phyloP scores from a whole-genome alignment of 2,797 vertebrate genomes.

The Onychomys leucogaster region DNA sequence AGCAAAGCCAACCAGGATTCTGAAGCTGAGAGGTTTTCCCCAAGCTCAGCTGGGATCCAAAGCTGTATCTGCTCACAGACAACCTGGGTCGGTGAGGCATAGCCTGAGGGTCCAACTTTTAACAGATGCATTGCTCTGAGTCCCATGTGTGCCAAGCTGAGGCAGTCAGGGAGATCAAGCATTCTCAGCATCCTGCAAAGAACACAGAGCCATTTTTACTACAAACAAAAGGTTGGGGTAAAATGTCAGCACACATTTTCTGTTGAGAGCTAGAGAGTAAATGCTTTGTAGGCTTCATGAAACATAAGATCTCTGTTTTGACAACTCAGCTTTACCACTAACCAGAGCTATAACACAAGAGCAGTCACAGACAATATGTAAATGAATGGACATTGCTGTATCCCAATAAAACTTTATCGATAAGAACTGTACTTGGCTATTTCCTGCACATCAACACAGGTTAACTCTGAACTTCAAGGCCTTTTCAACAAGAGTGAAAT shows the following conservation, averaged over 20 bases:
- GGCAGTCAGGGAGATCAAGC: not conserved
- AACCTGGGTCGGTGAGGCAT: not conserved
- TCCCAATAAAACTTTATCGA: slow-evolving; percentile 51
- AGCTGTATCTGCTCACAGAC: not conserved
- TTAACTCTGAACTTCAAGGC: not conserved
- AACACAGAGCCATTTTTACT: not conserved
- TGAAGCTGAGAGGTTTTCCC: not conserved
- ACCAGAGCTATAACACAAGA: not conserved
- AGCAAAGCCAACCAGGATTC: not conserved
- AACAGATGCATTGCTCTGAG: not conserved
- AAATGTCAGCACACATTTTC: not conserved
- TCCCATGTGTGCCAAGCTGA: not conserved
- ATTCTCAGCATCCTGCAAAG: not conserved
- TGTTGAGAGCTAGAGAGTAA: not conserved
- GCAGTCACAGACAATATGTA: not conserved
- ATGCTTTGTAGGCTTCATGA: not conserved
- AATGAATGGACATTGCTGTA: not conserved
- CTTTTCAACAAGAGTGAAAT: not conserved
- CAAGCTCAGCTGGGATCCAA: not conserved
- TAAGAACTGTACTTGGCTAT: not conserved
- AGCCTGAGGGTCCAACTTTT: not conserved
- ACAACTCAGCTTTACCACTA: not conserved
- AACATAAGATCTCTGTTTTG: not conserved
- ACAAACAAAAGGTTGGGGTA: not conserved
- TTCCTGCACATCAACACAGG: not conserved